Conservation (phyloP, 2,888 invertebrate species). For the Drosophila neoperkinsi region DNA sequence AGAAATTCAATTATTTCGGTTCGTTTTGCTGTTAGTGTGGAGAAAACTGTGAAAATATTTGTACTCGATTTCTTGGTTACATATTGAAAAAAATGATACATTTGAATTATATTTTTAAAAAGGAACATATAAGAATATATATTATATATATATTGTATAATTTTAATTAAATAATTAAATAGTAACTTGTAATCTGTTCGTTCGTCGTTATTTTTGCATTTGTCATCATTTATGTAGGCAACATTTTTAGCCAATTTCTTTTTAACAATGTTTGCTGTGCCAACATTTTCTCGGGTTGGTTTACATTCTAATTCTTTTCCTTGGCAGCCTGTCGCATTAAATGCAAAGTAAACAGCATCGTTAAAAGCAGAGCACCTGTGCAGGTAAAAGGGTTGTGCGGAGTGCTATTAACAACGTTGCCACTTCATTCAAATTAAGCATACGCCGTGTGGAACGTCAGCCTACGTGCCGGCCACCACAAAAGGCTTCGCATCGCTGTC, state of each 20-base stretch:
- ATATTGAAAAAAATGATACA: slow-evolving; percentile 5
- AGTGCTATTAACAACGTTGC: slow-evolving; percentile 69
- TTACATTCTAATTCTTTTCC: slow-evolving; percentile 44
- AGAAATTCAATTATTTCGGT: neutral
- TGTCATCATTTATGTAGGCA: slow-evolving; percentile 31
- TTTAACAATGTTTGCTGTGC: slow-evolving; percentile 44
- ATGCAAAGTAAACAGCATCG: slow-evolving; percentile 72
- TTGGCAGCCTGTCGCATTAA: slow-evolving; percentile 52
- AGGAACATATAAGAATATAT: neutral
- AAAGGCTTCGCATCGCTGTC: slow-evolving; percentile 54
- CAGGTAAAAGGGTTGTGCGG: slow-evolving; percentile 15
- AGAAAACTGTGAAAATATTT: neutral
- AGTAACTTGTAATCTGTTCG: neutral
- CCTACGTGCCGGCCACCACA: slow-evolving; percentile 61
- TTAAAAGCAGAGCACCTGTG: slow-evolving; percentile 54
- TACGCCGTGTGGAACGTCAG: slow-evolving; percentile 56
- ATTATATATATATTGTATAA: neutral
- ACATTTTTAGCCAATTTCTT: slow-evolving; percentile 45
- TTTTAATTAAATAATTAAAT: slow-evolving; percentile 41
- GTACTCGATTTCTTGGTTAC: neutral
- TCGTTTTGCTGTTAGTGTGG: neutral
- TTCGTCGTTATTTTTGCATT: slow-evolving; percentile 10
- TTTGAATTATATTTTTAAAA: neutral
- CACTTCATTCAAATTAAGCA: slow-evolving; percentile 78
- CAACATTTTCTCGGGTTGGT: slow-evolving; percentile 47